Base-by-base conservation (phyloP, 2,888 invertebrate species). In the Notodonta ziczac region DNA sequence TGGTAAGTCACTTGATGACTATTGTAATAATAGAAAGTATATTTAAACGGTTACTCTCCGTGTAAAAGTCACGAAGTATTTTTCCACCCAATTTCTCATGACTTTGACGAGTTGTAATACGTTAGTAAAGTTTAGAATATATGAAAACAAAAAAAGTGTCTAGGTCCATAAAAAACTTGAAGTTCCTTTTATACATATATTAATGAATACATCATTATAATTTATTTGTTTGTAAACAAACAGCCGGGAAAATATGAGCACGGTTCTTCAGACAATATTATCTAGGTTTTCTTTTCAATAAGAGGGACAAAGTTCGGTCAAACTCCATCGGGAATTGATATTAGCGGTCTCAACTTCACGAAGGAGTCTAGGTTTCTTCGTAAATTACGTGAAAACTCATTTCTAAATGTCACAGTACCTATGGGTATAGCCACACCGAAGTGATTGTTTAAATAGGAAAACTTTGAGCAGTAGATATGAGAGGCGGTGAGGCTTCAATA, bases 401-500 rank as follows among this genome's bases (percentile, higher is more conserved):
- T 66, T 58, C 46, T 10, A 35, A 65, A 57, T 68, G 60, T 63
- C 54, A 57, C 16, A 48, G 66, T 63, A 60, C 52, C 61, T 67
- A 65, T 62, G 61, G 14, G 54, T 54, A 59, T 35, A 63, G 60
- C 66, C 55, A 62, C 66, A 16, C 64, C 42, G 64, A 69, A 74
- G 78, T 81, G 82, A 81, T 84, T 83, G 81, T 82, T 82, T 79
- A 81, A 81, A 83, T 82, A 83, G 80, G 80, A 82, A 82, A 85
- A 86, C 83, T 88, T 86, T 70, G 72, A 77, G 71, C 65, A 71
- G 76, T 78, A 80, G 80, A 83, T 84, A 82, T 78, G 81, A 80
- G 83, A 80, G 72, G 78, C 76, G 74, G 79, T 77, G 78, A 82
- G 78, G 78, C 82, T 79, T 78, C 72, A 78, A 85, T 88, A 87